Conservation (phyloP, 2,113 vertebrate species). For the Gobio gobio region DNA sequence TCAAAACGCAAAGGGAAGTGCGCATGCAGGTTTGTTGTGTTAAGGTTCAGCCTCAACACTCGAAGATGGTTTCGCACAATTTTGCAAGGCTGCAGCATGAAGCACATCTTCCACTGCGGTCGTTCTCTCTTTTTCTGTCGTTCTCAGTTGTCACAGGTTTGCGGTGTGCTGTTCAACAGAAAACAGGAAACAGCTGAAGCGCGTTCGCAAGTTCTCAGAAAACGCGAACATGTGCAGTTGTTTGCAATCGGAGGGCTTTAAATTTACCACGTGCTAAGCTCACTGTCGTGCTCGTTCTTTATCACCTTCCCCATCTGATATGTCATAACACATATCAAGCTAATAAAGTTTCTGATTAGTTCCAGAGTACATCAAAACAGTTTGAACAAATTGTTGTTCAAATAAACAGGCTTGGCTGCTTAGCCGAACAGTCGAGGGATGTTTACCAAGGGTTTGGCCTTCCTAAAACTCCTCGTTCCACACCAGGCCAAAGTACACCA, state of each 20-base stretch:
- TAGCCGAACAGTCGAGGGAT: background rate
- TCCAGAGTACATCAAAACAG: slow-evolving; percentile 16
- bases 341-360: background rate
- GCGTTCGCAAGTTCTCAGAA: slow-evolving; percentile 69
- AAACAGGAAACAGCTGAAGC: slow-evolving; percentile 82
- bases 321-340: slow-evolving; percentile 17
- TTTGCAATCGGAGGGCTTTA: slow-evolving; percentile 70
- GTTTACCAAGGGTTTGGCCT: slow-evolving; percentile 32
- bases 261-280: slow-evolving; percentile 59
- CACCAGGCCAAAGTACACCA: slow-evolving; percentile 6
- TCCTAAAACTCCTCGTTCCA: background rate
- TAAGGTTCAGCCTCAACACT: background rate
- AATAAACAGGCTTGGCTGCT: background rate
- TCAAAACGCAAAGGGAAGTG: background rate
- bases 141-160: slow-evolving; percentile 44
- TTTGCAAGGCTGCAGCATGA: background rate
- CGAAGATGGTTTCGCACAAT: background rate
- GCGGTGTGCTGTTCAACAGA: slow-evolving; percentile 59
- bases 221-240: slow-evolving; percentile 56
- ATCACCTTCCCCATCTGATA: background rate
- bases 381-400: slow-evolving; percentile 13
- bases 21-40: background rate
- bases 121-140: slow-evolving; percentile 17
- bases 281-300: no score
- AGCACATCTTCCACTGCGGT: slow-evolving; percentile 3